Conservation (phyloP, 1,140 invertebrate genomes). For the Leptinotarsa undecemlineata region DNA sequence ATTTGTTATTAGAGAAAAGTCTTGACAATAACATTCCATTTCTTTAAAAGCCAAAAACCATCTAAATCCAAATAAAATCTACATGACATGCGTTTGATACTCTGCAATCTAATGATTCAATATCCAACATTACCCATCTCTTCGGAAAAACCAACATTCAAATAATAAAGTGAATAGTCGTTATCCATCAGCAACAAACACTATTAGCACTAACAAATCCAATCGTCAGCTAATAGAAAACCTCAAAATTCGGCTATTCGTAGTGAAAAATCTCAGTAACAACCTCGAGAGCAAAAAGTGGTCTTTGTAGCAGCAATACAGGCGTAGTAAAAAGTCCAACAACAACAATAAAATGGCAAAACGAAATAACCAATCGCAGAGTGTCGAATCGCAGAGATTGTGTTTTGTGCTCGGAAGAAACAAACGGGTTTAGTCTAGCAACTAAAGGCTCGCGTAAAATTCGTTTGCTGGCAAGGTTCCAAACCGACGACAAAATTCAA, state of each 20-base stretch:
- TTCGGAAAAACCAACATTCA: no score
- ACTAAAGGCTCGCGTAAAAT: slow-evolving; percentile 27
- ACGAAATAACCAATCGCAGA: slow-evolving; percentile 24
- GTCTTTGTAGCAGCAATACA: background rate
- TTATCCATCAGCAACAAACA: background rate
- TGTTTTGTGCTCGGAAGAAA: slow-evolving; percentile 19
- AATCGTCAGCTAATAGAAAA: background rate
- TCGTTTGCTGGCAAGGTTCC: slow-evolving; percentile 24
- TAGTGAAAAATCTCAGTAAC: background rate
- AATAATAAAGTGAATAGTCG: no score
- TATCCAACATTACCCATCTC: no score
- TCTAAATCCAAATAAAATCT: no score
- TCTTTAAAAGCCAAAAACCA: no score
- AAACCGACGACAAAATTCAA: slow-evolving; percentile 18
- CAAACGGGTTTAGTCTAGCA: slow-evolving; percentile 30
- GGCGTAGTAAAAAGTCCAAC: background rate
- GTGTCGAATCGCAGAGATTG: slow-evolving; percentile 26
- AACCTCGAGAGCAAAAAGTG: background rate
- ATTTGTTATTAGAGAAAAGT: no score
- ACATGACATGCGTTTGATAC: no score
- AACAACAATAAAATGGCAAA: slow-evolving; percentile 18
- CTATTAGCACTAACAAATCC: background rate
- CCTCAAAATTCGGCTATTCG: background rate
- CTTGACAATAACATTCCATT: no score
- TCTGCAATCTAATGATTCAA: no score